Evolutionary conservation across 2,113 vertebrate genomes (phyloP).

Genomic region (Pterocles burchelli): DNA sequence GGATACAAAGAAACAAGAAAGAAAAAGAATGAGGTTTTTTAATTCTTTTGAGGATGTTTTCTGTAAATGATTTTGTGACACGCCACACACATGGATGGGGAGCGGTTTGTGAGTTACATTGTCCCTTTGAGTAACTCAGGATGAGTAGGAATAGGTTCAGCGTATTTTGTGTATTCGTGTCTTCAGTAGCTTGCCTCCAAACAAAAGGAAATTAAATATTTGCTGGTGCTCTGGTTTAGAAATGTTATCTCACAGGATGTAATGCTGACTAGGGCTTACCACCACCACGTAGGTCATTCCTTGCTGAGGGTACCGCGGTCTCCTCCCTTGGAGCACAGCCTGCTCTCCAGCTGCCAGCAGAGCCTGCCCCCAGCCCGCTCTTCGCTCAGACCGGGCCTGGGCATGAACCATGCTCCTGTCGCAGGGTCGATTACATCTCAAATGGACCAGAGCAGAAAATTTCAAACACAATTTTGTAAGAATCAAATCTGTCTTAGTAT

Average conservation of each 20-base stretch:
- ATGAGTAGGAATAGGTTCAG: not conserved
- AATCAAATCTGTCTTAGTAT: not conserved
- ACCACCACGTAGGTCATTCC: rapidly evolving
- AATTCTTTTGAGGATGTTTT: not conserved
- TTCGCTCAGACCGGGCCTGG: not conserved
- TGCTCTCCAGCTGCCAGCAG: not conserved
- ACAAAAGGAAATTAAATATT: not conserved
- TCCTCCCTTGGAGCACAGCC: not conserved
- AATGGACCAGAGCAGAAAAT: not conserved
- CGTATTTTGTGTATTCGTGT: not conserved
- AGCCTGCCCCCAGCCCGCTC: not conserved
- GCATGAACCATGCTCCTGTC: not conserved
- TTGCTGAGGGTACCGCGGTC: not conserved
- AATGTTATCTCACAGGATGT: not conserved
- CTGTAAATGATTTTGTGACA: not conserved
- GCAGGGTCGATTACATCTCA: not conserved
- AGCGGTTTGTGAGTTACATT: not conserved
- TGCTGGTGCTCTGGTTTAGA: not conserved
- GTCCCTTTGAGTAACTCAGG: not conserved
- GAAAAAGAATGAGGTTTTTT: not conserved
- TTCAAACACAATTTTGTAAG: not conserved
- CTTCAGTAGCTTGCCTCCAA: not conserved
- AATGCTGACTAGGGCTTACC: not conserved
- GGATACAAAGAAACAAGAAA: not conserved
- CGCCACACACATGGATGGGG: not conserved